These are phyloP conservation scores for Eupithecia vulgata DNA, from an alignment of 2,888 invertebrate species.

Conservation along the genomic window DNA sequence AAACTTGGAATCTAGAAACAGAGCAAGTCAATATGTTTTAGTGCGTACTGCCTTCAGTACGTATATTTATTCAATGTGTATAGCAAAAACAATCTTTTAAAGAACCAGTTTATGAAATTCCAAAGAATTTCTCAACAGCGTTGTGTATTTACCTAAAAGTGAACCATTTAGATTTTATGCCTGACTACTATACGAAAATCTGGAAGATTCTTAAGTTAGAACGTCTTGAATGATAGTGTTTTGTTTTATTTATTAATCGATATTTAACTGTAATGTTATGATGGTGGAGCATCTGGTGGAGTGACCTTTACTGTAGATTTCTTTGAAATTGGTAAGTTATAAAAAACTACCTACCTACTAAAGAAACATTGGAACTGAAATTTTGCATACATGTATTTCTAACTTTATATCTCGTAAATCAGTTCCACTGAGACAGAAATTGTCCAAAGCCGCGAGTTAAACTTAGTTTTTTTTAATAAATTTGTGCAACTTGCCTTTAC, in stretches of 20 bases:
- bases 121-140: not conserved
- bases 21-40: not conserved
- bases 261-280: not conserved
- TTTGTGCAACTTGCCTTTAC: no score
- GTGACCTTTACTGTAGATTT: not conserved
- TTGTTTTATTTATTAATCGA: conserved; percentile 1
- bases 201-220: not conserved
- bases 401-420: no score
- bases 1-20: not conserved
- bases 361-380: no score
- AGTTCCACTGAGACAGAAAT: no score
- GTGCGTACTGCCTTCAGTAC: not conserved
- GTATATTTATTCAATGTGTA: not conserved
- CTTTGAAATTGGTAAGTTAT: not conserved
- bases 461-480: no score
- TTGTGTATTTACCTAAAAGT: not conserved
- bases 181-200: not conserved
- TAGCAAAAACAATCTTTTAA: not conserved
- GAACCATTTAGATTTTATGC: not conserved
- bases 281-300: not conserved
- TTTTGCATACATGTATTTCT: no score
- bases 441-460: no score
- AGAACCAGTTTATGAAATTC: not conserved
- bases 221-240: not conserved
- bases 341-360: not conserved